Conservation (phyloP, 1,140 invertebrate genomes). For the Physella acuta region DNA sequence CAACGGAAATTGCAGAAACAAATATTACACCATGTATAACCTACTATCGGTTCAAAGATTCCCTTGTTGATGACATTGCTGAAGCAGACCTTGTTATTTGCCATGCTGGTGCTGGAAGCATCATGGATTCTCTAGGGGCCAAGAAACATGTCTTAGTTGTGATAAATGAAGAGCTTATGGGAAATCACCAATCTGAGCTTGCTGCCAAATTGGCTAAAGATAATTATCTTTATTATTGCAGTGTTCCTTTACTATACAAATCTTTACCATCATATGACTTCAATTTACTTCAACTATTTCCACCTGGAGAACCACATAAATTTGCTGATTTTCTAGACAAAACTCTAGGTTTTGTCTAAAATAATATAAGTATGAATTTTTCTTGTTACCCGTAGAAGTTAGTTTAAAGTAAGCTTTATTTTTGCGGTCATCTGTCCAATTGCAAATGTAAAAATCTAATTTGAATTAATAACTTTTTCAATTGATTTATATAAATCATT, state of each 20-base stretch:
- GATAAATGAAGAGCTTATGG: constrained; percentile 88
- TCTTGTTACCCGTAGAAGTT: too few relatives aligned
- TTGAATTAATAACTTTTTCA: too few relatives aligned
- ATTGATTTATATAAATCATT: too few relatives aligned
- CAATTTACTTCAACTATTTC: background rate
- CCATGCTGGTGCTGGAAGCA: constrained; percentile 92
- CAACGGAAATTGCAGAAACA: constrained; percentile 41
- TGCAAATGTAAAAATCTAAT: too few relatives aligned
- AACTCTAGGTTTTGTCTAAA: constrained; percentile 8
- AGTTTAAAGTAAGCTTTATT: too few relatives aligned
- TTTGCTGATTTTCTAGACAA: constrained; percentile 11
- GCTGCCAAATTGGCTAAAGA: constrained; percentile 77
- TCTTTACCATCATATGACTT: constrained; percentile 6
- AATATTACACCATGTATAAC: constrained; percentile 52
- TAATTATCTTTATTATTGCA: constrained; percentile 76
- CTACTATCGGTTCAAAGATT: constrained; percentile 70
- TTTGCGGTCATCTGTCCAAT: too few relatives aligned
- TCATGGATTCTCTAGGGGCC: constrained; percentile 79
- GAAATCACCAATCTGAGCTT: constrained; percentile 93
- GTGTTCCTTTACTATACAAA: constrained; percentile 64
- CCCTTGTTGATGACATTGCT: constrained; percentile 71
- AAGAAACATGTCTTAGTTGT: constrained; percentile 87
- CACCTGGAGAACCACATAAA: constrained; percentile 15
- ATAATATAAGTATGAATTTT: too few relatives aligned
- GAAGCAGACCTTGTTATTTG: constrained; percentile 84